Base-by-base conservation (phyloP, 2,888 invertebrate species). In the Andrena bicolor region DNA sequence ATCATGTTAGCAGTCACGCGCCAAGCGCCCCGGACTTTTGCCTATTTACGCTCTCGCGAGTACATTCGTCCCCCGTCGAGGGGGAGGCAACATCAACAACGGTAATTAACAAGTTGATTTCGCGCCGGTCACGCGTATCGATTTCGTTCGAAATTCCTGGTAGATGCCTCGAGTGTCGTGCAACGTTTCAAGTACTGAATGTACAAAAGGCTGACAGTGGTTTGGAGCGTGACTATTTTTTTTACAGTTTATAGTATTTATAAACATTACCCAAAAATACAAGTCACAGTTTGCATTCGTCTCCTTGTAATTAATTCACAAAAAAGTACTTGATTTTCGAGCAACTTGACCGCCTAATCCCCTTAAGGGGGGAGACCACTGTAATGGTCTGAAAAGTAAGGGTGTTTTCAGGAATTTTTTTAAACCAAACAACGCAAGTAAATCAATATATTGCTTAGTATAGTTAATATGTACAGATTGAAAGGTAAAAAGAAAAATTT, bases 61-160 rank as follows among this genome's bases (percentile, higher is more conserved):
- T 64, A 69, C 49, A 76, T 49, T 79, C 79, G 30, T 66, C n/a
- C 26, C 8, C n/a, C 16, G 26, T 3, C 49, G 53, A 8, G 8
- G 4, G 8, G 53, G 7, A 8, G 8, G 23, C 23, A 23, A 20
- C 56, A 56, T 56, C 49, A 56, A 65, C 51, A 8, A 23, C 30
- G 56, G 13, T 74, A 82, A 83, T 83, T 74, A 83, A 71, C 82
- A 51, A 58, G 56, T 72, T 30, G 68, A 72, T 69, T 64, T 58
- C 35, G 49, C 56, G 23, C 56, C 26, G 56, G 41, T 49, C 49
- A 56, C 69, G 28, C 53, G 64, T 30, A 71, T 78, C 68, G 68
- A 73, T 68, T 51, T 56, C n/a, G 1, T 23, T 10, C 35, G 26
- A 66, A 69, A 53, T 73, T 68, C 63, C 6, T 74, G 63, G 64